Conservation (phyloP, 2,888 invertebrate genomes). For the Meteorus cinctellus region DNA sequence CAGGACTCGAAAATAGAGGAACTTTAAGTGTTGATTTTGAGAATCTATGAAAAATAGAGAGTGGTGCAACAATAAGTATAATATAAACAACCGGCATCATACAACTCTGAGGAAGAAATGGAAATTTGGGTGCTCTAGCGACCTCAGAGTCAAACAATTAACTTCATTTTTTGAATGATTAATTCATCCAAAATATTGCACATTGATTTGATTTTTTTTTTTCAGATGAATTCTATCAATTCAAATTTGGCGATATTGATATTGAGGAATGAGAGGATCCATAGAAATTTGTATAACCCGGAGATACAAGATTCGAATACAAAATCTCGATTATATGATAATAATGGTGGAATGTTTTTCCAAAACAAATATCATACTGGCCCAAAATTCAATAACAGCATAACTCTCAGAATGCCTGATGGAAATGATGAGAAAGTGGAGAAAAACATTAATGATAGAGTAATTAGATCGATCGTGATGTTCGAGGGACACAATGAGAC, state of each 20-base stretch:
- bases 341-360: constrained; percentile 13
- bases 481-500: constrained; percentile 50
- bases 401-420: not conserved
- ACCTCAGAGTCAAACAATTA: not conserved
- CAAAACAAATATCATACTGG: not conserved
- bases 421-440: constrained; percentile 25
- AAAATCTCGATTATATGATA: constrained; percentile 33
- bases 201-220: constrained; percentile 30
- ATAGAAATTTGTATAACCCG: constrained; percentile 55
- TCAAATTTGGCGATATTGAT: constrained; percentile 59
- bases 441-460: constrained; percentile 44
- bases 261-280: constrained; percentile 61
- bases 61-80: too few relatives aligned
- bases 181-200: not conserved
- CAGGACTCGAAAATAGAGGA: too few relatives aligned
- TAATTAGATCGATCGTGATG: constrained; percentile 52
- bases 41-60: too few relatives aligned
- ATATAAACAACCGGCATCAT: too few relatives aligned
- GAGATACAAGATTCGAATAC: not conserved
- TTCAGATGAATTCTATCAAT: constrained; percentile 62
- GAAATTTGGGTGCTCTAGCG: not conserved
- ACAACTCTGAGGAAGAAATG: too few relatives aligned
- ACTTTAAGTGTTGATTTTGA: too few relatives aligned
- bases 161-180: not conserved
- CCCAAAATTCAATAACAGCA: constrained; percentile 14